Conservation (phyloP, 2,888 invertebrate species). For the Argyra leucocephala region DNA sequence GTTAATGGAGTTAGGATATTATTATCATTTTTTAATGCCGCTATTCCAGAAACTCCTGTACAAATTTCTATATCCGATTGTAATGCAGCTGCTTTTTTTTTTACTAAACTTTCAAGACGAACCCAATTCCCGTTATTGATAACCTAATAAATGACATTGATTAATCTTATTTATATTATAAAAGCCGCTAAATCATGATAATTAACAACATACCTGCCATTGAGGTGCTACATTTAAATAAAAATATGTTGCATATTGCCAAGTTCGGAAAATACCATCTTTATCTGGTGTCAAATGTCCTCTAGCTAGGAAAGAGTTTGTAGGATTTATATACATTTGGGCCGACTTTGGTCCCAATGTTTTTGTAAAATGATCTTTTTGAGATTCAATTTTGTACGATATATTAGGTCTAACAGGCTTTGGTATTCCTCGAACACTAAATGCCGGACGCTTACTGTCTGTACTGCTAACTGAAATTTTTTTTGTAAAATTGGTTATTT, state of each 20-base stretch:
- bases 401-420: constrained; percentile 25
- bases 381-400: constrained; percentile 33
- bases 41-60: constrained; percentile 42
- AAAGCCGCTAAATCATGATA: no score
- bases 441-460: constrained; percentile 29
- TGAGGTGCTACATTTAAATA: constrained; percentile 46
- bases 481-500: background rate
- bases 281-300: constrained; percentile 46
- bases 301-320: constrained; percentile 38
- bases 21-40: constrained; percentile 36
- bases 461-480: constrained; percentile 14
- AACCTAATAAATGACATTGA: constrained; percentile 3
- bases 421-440: constrained; percentile 32
- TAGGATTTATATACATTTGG: constrained; percentile 31
- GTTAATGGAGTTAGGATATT: constrained; percentile 34
- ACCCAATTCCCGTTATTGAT: constrained; percentile 46
- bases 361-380: constrained; percentile 33
- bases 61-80: constrained; percentile 36
- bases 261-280: constrained; percentile 44
- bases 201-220: no score
- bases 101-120: constrained; percentile 38
- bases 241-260: constrained; percentile 44
- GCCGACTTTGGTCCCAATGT: constrained; percentile 32
- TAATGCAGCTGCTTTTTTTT: constrained; percentile 36
- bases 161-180: no score